Base-by-base conservation (phyloP, 2,888 invertebrate genomes). In the Epinotia ramella region DNA sequence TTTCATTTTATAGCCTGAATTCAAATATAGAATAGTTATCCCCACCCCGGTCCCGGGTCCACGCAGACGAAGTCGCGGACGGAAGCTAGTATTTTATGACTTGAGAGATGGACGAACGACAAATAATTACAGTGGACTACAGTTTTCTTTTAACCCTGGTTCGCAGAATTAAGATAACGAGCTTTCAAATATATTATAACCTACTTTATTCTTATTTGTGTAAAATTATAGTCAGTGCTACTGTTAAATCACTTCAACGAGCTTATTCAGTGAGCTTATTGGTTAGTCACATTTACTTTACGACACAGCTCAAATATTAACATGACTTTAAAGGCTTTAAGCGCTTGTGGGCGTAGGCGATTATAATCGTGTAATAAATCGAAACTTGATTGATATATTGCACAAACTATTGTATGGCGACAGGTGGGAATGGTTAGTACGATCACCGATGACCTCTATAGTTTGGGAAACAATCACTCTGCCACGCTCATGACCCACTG, bases 331-430 rank as follows among this genome's bases (percentile, higher is more conserved):
- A 64, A 74, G 64, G 49, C 65, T 65, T 69, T 63, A 46, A 49
- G 3, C 62, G 73, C 44, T 64, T 18, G 77, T 73, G 70, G 73
- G 73, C 53, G 73, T 53, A 60, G 13, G 40, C n/a, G 68, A 60
- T 73, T 64, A 68, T 66, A 77, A 73, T 73, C 76, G 62, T 59
- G 33, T 77, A 62, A 73, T 73, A 73, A 77, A 77, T 69, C 63
- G 64, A 73, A 57, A 68, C 59, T 66, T 70, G 81, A 78, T 79
- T 77, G 78, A 80, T 78, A 79, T 7, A 78, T 83, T 80, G 74
- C 79, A 75, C 70, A 77, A 77, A 76, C 74, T 77, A 77, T 79
- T 78, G 79, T 80, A 13, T 71, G 77, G 71, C 76, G 74, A 77
- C 81, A 78, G 60, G 78, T 80, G 60, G 79, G 69, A 59, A 67